Conservation (phyloP, 2,888 invertebrate species). For the Agonopterix heracliana region DNA sequence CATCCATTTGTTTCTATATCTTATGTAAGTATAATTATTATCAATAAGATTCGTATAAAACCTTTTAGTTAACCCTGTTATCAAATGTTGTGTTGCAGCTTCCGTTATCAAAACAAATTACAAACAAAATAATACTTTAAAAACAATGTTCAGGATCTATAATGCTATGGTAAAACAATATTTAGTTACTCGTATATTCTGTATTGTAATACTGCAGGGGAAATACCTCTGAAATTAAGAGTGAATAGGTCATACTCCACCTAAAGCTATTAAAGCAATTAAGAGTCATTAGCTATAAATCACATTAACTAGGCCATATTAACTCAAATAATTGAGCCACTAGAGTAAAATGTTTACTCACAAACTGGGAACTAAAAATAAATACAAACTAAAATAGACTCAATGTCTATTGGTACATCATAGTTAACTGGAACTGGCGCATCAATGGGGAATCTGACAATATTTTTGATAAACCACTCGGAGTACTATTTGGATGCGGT, state of each 20-base stretch:
- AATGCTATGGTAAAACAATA: too few species aligned
- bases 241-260: too few species aligned
- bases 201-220: too few species aligned
- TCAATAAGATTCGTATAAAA: neutral
- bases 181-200: too few species aligned
- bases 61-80: neutral
- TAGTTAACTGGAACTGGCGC: conserved; percentile 7
- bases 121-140: too few species aligned
- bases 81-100: neutral
- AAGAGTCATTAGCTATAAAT: conserved; percentile 12
- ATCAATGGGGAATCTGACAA: conserved; percentile 29
- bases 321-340: conserved; percentile 5
- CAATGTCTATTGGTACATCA: conserved; percentile 5
- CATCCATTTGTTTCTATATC: neutral
- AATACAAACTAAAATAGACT: conserved; percentile 14
- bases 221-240: too few species aligned
- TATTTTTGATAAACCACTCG: conserved; percentile 45
- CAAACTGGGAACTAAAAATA: conserved; percentile 16
- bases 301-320: too few species aligned
- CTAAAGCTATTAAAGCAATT: neutral
- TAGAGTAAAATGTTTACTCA: conserved; percentile 23
- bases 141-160: too few species aligned
- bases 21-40: neutral
- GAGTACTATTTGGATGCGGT: conserved; percentile 67
- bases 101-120: neutral